phyloP scores from a whole-genome alignment of 2,888 invertebrate genomes.

The Drosophila histrio region DNA sequence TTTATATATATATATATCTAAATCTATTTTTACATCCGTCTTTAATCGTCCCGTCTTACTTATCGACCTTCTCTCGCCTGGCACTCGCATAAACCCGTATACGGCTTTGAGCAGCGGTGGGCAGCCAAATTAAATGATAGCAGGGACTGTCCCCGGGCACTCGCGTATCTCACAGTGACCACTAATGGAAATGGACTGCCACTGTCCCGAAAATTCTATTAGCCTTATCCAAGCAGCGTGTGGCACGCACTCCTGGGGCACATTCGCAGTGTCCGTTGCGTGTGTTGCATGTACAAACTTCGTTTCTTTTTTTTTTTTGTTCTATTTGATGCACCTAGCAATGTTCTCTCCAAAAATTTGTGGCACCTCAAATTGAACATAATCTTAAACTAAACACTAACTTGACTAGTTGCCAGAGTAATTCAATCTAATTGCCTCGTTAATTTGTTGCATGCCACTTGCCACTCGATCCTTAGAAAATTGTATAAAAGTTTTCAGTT shows the following conservation, averaged over 20 bases:
- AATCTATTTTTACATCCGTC: background rate
- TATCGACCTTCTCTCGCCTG: background rate
- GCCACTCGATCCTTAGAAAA: background rate
- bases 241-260: slow-evolving; percentile 26
- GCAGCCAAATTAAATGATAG: slow-evolving; percentile 56
- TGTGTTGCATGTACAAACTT: slow-evolving; percentile 14
- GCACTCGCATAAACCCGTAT: background rate
- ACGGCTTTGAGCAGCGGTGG: slow-evolving; percentile 8
- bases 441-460: slow-evolving; percentile 35
- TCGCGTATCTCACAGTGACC: slow-evolving; percentile 19
- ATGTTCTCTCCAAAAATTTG: slow-evolving; percentile 2
- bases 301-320: no score
- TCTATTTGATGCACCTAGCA: slow-evolving; percentile 18
- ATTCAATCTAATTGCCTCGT: slow-evolving; percentile 43
- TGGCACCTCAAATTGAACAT: background rate
- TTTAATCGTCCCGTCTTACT: background rate
- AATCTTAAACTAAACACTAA: slow-evolving; percentile 24
- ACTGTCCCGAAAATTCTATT: slow-evolving; percentile 61
- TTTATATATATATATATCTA: no score
- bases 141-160: slow-evolving; percentile 14
- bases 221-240: slow-evolving; percentile 44
- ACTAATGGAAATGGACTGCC: slow-evolving; percentile 72
- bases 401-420: slow-evolving; percentile 19
- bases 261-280: slow-evolving; percentile 15
- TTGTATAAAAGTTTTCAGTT: slow-evolving; percentile 24